Evolutionary conservation across 2,113 vertebrate genomes (phyloP).

Genomic region (Stegostoma tigrinum): DNA sequence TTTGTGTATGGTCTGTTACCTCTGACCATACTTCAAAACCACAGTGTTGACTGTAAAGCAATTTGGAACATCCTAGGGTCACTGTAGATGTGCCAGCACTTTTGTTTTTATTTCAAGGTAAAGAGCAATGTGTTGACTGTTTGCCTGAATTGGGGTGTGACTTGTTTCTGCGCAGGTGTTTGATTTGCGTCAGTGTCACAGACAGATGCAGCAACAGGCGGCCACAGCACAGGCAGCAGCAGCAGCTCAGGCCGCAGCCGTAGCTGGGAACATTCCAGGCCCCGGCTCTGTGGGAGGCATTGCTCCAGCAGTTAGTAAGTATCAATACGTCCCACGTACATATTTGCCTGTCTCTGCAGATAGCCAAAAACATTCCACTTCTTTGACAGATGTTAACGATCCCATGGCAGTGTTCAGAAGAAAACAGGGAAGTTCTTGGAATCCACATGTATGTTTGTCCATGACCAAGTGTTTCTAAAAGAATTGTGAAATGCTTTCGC

Average conservation of each 20-base stretch:
- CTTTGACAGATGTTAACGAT: neutral
- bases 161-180: constrained; percentile 53
- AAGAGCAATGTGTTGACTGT: neutral
- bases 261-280: constrained; percentile 57
- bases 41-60: neutral
- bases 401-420: neutral
- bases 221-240: constrained; percentile 58
- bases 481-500: neutral
- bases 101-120: neutral
- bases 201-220: constrained; percentile 73
- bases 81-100: too few relatives aligned
- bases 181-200: constrained; percentile 70
- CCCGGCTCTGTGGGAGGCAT: constrained; percentile 56
- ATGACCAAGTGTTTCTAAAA: neutral
- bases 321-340: neutral
- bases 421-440: neutral
- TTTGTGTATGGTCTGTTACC: neutral
- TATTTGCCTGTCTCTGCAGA: neutral
- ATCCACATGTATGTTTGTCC: neutral
- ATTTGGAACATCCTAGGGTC: neutral
- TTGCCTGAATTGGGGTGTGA: neutral
- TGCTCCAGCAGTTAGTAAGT: constrained; percentile 58
- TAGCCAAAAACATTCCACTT: neutral
- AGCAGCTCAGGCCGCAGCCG: constrained; percentile 56
- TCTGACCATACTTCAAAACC: neutral